Percentiles rank a stretch among this genome's conserved stretches.
Evolutionary conservation across 2,888 invertebrate genomes (phyloP).

Genomic region (Craniophora ligustri): DNA sequence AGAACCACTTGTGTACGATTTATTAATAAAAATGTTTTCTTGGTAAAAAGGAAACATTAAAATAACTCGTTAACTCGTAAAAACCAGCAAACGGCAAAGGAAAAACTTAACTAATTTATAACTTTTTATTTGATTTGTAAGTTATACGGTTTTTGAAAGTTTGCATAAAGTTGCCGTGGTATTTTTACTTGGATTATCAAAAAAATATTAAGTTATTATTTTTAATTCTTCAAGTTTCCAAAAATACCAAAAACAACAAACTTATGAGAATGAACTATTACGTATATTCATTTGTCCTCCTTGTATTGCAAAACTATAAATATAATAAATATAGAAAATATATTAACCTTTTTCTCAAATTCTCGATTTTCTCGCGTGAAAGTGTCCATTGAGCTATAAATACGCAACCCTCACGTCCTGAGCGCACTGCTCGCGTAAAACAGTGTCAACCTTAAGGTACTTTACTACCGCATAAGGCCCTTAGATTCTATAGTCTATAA

Average conservation of each 20-base stretch:
- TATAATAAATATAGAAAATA: no score
- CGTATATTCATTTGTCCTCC: no score
- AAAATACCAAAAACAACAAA: no score
- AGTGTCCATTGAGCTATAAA: slow-evolving; percentile 41
- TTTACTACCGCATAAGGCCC: slow-evolving; percentile 41
- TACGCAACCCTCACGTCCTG: slow-evolving; percentile 25
- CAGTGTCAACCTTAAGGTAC: slow-evolving; percentile 48
- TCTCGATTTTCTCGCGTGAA: slow-evolving; percentile 22
- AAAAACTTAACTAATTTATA: background rate
- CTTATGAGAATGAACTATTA: no score
- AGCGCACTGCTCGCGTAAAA: slow-evolving; percentile 40
- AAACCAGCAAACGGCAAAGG: background rate
- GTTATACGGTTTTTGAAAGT: background rate
- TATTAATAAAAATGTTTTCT: no score
- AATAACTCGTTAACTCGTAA: background rate
- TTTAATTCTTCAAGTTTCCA: no score
- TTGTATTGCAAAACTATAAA: no score
- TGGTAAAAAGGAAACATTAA: background rate
- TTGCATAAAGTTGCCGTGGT: no score
- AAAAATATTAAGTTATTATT: no score
- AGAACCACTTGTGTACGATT: no score
- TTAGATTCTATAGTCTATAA: slow-evolving; percentile 45
- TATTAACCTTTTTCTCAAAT: slow-evolving; percentile 20
- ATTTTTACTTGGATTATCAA: no score
- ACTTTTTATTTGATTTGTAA: background rate